Conservation (phyloP, 1,140 invertebrate species). For the Ruditapes philippinarum region DNA sequence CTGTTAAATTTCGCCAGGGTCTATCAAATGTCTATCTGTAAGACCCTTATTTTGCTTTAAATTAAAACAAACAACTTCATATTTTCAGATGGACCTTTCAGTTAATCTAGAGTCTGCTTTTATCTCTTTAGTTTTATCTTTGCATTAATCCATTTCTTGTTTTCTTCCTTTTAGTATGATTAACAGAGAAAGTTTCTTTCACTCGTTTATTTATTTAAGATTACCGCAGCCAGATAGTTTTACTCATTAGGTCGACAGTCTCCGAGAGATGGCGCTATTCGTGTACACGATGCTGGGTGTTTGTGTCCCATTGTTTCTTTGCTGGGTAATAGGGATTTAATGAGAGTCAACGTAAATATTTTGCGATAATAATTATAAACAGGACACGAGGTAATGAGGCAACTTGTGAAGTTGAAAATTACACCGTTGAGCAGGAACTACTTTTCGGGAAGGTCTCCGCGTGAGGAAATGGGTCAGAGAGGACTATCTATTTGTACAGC, state of each 20-base stretch:
- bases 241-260: neutral
- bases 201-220: conserved; percentile 19
- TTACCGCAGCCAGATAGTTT: neutral
- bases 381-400: conserved; percentile 2
- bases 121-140: neutral
- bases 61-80: no score
- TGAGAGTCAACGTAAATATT: conserved; percentile 47
- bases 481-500: no score
- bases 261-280: conserved; percentile 26
- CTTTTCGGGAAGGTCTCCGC: neutral
- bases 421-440: neutral
- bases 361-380: conserved; percentile 29
- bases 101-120: neutral
- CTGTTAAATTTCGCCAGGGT: no score
- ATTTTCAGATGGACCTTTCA: no score
- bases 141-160: conserved; percentile 27
- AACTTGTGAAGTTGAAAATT: conserved; percentile 12
- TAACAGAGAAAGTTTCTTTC: conserved; percentile 16
- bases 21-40: no score
- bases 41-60: no score
- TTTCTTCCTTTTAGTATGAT: conserved; percentile 26
- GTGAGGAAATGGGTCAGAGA: no score
- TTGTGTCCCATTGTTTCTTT: conserved; percentile 43
- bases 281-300: conserved; percentile 10
- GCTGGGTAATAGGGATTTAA: conserved; percentile 39